Evolutionary conservation across 2,113 vertebrate species (phyloP).

Genomic region (Accipiter virgatus): DNA sequence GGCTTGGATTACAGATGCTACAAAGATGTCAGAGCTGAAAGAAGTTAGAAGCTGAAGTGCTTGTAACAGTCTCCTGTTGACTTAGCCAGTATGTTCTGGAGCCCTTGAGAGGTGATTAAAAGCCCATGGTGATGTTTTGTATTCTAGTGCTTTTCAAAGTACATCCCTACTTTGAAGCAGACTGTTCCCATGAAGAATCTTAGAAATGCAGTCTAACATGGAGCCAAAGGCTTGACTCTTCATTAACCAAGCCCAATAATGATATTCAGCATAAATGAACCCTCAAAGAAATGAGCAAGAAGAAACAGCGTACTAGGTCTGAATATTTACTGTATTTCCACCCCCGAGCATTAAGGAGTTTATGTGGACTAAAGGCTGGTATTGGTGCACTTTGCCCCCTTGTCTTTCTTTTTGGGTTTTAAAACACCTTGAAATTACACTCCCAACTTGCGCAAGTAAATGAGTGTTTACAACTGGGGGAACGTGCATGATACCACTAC

Average conservation of each 20-base stretch:
- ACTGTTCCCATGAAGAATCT: neutral
- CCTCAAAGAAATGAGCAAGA: neutral
- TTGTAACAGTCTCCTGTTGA: neutral
- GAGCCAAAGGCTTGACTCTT: neutral
- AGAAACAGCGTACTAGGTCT: neutral
- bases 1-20: neutral
- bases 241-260: neutral
- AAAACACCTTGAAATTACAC: neutral
- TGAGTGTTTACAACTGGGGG: neutral
- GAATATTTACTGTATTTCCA: neutral
- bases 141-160: neutral
- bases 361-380: neutral
- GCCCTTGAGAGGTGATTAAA: neutral
- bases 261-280: neutral
- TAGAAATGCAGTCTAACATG: neutral
- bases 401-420: neutral
- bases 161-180: neutral
- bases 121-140: fast-evolving
- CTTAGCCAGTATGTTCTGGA: neutral
- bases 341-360: neutral
- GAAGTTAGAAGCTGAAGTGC: neutral
- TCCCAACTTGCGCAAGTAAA: neutral
- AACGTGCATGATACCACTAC: fast-evolving
- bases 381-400: neutral
- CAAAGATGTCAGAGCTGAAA: neutral